Conservation (phyloP, 37 sponge, comb jelly and placozoan species). For the Spongilla lacustris region DNA sequence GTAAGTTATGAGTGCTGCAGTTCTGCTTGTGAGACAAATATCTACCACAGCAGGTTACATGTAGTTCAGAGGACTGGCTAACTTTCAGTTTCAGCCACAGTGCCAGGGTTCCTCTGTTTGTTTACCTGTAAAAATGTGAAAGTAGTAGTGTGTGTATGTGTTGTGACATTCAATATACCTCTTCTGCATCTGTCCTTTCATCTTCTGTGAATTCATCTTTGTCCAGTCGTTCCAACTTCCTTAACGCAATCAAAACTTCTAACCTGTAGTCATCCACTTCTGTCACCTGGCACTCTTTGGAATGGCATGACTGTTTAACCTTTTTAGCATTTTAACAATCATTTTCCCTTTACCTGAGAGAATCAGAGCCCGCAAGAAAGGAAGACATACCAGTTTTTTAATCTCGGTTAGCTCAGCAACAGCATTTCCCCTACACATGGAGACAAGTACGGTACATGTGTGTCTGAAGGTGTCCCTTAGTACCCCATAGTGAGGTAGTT, state of each 20-base stretch:
- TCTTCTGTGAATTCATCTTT: slow-evolving; percentile 91
- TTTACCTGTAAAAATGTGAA: no score
- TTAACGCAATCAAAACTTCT: slow-evolving; percentile 76
- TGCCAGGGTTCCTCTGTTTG: no score
- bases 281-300: slow-evolving; percentile 69
- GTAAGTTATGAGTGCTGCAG: no score
- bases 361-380: slow-evolving; percentile 74
- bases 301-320: no score
- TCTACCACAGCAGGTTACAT: no score
- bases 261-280: slow-evolving; percentile 90
- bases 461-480: no score
- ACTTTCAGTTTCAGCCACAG: no score
- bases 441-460: background rate
- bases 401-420: slow-evolving; percentile 70
- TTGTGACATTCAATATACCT: slow-evolving; percentile 55
- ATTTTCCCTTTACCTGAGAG: slow-evolving; percentile 47
- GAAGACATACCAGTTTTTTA: slow-evolving; percentile 75
- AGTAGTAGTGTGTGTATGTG: background rate
- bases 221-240: slow-evolving; percentile 90
- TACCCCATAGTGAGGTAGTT: no score
- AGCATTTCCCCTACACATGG: slow-evolving; percentile 51
- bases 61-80: no score
- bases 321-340: no score
- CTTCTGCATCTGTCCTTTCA: slow-evolving; percentile 93
- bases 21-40: no score